Percentiles rank a stretch among this genome's conserved stretches.
These are phyloP conservation scores for Carettochelys insculpta DNA, from an alignment of 2,113 vertebrate species.

Conservation along the genomic window DNA sequence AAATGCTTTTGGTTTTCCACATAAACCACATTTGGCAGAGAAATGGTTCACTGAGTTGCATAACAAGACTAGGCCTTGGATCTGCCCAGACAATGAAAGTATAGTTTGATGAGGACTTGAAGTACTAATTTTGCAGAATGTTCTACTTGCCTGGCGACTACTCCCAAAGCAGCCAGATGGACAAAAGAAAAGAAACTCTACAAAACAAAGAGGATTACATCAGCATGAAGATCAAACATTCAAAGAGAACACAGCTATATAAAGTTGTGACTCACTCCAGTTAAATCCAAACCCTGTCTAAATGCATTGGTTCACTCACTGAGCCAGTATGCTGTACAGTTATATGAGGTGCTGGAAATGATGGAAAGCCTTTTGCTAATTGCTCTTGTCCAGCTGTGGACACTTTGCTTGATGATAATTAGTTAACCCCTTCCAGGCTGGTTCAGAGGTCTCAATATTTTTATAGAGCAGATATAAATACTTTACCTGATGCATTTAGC, in stretches of 20 bases:
- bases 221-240: background rate
- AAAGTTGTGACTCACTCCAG: conserved; percentile 25
- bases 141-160: conserved; percentile 4
- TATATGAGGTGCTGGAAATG: background rate
- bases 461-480: background rate
- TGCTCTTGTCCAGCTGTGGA: background rate
- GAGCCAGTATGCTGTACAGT: background rate
- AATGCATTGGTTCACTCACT: background rate
- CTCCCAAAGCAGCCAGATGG: background rate
- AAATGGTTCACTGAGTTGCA: conserved; percentile 20
- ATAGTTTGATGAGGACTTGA: conserved; percentile 42
- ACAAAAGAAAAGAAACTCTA: background rate
- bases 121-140: conserved; percentile 1
- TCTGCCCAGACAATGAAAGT: background rate
- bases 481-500: background rate
- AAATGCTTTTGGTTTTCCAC: conserved; percentile 34
- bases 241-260: conserved; percentile 21
- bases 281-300: conserved; percentile 30
- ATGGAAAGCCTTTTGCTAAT: background rate
- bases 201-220: conserved; percentile 11
- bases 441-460: background rate
- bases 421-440: background rate
- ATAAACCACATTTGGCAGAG: conserved; percentile 32
- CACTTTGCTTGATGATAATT: background rate
- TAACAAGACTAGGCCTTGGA: conserved; percentile 26